Base-by-base conservation (phyloP, 1,140 invertebrate genomes). In the Anthonomus grandis region DNA sequence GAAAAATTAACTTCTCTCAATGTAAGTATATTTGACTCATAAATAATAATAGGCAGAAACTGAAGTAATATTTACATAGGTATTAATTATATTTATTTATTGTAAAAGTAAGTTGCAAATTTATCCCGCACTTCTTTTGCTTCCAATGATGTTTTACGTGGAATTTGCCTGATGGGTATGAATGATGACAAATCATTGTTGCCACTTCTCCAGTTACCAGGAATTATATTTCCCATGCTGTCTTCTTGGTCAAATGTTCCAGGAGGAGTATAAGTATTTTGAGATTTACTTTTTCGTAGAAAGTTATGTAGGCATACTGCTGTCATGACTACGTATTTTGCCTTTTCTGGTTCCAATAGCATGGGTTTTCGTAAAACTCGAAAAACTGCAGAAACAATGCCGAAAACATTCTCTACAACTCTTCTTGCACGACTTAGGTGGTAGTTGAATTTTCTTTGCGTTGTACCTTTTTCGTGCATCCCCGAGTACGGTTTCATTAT, bases 321-420 rank as follows among this genome's bases (percentile, higher is more conserved):
- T 12, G 63, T 48, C 49, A 66, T 60, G 50, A 60, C 48, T 31
- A 72, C 50, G 21, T 64, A 59, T 12, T 44, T 38, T 13, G 63
- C 68, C 38, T 59, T 63, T 38, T 74, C 64, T 22, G 64, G 64
- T 19, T 68, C 37, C 12, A 71, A 54, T 18, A 57, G 41, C 19
- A 75, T 65, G 24, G 69, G 66, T 59, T 67, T 74, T 60, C 61
- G 49, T 17, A 78, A 70, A 47, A 78, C 62, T 58, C 72, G 56
- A 70, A 76, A 78, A 46, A 63, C 63, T 4, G 66, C 57, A 12
- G 71, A 36, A n/a, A 46, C 18, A n/a, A 59, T 74, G 12, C 76
- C 77, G 68, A 80, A 81, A 31, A 70, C 70, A 70, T 79, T 80
- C 69, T 80, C 77, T 10, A 79, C 69, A 24, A 73, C 68, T 47